Conservation (phyloP, 2,797 vertebrate genomes). For the Catharus ustulatus region DNA sequence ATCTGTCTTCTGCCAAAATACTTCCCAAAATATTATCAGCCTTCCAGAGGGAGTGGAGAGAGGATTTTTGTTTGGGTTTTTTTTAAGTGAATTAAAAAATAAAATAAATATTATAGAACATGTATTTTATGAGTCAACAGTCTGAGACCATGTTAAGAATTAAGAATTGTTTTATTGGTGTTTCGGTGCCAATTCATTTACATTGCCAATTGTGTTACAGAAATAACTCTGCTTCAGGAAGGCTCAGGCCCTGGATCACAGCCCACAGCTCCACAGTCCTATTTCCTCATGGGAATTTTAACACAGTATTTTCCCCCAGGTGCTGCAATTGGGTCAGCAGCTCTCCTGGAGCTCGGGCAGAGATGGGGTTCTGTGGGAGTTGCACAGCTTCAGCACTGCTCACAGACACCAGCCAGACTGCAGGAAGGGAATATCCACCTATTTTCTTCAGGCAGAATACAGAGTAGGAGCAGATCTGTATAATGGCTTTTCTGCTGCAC, state of each 20-base stretch:
- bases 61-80: background rate
- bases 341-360: rapidly evolving
- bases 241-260: background rate
- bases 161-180: background rate
- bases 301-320: background rate
- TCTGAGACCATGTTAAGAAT: background rate
- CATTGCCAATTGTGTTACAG: background rate
- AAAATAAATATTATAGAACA: background rate
- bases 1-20: slow-evolving; percentile 42
- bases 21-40: background rate
- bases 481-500: background rate
- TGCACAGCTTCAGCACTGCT: background rate
- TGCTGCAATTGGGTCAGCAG: background rate
- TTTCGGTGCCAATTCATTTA: background rate
- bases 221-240: background rate
- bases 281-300: background rate
- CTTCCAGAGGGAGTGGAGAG: background rate
- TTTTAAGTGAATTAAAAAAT: background rate
- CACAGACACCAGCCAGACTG: background rate
- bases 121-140: background rate
- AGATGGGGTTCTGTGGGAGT: background rate
- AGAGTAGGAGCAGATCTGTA: background rate
- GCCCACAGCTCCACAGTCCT: background rate
- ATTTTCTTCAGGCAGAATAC: background rate
- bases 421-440: background rate